Conservation (phyloP, 2,113 vertebrate genomes). For the Diadophis punctatus region DNA sequence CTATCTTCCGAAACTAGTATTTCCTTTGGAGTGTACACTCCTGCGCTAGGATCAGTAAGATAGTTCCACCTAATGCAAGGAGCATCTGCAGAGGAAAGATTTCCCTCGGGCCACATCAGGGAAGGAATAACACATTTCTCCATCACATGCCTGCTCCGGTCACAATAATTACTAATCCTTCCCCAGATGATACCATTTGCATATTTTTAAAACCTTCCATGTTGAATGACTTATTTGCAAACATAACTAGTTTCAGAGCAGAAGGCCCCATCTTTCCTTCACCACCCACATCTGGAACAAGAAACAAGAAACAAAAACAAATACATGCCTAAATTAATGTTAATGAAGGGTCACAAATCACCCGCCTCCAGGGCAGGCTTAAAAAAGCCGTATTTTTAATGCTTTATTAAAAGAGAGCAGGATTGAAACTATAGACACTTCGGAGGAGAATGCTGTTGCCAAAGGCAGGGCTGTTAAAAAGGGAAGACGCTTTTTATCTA, state of each 20-base stretch:
- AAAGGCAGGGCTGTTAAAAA: not conserved
- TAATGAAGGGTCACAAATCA: not conserved
- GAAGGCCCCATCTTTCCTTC: not conserved
- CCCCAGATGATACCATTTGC: not conserved
- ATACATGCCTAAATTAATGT: not conserved
- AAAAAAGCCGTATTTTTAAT: not conserved
- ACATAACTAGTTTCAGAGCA: not conserved
- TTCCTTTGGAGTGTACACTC: not conserved
- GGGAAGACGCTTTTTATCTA: not conserved
- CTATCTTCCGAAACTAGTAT: not conserved
- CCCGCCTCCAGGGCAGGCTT: not conserved
- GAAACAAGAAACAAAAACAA: not conserved
- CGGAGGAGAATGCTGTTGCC: not conserved
- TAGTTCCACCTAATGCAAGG: not conserved
- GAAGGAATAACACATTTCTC: not conserved
- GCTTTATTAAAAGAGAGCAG: not conserved
- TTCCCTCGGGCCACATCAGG: not conserved
- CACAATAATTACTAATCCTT: not conserved
- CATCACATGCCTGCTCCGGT: not conserved
- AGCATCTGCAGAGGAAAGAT: not conserved
- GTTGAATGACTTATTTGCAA: not conserved
- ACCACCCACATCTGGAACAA: not conserved
- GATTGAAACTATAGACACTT: not conserved
- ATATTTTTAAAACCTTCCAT: not conserved
- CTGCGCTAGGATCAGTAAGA: not conserved